Conservation (phyloP, 2,797 vertebrate species). For the Lagorchestes hirsutus region DNA sequence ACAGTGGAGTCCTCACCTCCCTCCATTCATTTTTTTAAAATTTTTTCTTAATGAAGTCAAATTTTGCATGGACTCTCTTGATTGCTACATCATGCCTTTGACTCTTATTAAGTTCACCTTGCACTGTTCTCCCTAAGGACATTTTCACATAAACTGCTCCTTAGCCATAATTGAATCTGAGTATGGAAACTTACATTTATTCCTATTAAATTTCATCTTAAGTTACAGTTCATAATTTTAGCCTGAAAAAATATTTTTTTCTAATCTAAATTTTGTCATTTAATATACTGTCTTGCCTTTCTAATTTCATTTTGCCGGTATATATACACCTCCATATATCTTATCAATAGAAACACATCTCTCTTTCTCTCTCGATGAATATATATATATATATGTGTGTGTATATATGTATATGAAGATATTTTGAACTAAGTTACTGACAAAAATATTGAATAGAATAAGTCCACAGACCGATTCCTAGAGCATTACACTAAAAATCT, state of each 20-base stretch:
- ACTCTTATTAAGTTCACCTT: not conserved
- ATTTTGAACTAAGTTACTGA: too few species aligned
- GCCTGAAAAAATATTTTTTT: not conserved
- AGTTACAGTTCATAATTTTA: not conserved
- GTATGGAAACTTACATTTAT: not conserved
- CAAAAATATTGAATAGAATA: not conserved
- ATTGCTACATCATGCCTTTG: not conserved
- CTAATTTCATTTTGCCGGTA: not conserved
- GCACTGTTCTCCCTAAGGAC: not conserved
- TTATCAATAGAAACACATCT: not conserved
- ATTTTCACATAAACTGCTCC: not conserved
- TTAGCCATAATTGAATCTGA: not conserved
- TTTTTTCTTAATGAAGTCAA: conserved; percentile 18
- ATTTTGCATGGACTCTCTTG: not conserved
- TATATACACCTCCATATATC: not conserved
- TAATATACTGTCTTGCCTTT: not conserved
- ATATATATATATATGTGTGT: too few species aligned
- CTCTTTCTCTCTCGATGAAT: too few species aligned
- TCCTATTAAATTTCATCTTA: not conserved
- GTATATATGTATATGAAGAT: too few species aligned
- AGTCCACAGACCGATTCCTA: not conserved
- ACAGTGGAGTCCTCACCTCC: not conserved
- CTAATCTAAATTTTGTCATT: not conserved
- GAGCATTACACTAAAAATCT: not conserved
- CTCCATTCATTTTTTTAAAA: not conserved